Evolutionary conservation across 2,113 vertebrate species (phyloP).

Genomic region (Octodon degus): DNA sequence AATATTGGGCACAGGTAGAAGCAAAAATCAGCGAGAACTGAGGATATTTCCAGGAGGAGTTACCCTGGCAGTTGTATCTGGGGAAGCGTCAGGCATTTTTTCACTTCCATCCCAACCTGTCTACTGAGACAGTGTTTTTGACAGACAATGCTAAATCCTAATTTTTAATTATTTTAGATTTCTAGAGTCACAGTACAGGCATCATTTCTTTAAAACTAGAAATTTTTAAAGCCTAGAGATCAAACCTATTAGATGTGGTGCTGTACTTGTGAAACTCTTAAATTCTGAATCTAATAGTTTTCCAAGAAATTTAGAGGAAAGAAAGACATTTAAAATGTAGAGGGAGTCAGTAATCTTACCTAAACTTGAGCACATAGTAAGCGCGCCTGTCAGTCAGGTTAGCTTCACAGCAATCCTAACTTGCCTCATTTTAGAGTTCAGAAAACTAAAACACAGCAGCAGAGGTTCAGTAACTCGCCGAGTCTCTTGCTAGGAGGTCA

Average conservation of each 20-base stretch:
- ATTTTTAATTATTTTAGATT: conserved; percentile 60
- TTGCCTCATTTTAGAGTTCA: background rate
- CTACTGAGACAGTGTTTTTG: background rate
- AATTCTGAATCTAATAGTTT: background rate
- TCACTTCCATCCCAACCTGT: background rate
- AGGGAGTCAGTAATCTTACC: background rate
- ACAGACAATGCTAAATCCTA: background rate
- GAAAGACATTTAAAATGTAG: background rate
- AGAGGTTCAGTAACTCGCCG: background rate
- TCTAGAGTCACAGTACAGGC: background rate
- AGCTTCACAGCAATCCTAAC: background rate
- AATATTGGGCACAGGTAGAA: background rate
- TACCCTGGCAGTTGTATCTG: background rate
- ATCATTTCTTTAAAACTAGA: background rate
- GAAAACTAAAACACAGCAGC: background rate
- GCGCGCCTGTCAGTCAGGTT: background rate
- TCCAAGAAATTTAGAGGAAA: background rate
- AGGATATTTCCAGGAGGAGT: background rate
- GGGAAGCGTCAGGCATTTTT: background rate
- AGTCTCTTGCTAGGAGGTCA: background rate
- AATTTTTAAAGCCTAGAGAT: background rate
- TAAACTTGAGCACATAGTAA: background rate
- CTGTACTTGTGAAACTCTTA: background rate
- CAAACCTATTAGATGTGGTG: background rate
- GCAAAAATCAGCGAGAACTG: conserved; percentile 5